These are phyloP conservation scores for Clarias batrachus DNA, from an alignment of 2,113 vertebrate genomes.

Conservation along the genomic window DNA sequence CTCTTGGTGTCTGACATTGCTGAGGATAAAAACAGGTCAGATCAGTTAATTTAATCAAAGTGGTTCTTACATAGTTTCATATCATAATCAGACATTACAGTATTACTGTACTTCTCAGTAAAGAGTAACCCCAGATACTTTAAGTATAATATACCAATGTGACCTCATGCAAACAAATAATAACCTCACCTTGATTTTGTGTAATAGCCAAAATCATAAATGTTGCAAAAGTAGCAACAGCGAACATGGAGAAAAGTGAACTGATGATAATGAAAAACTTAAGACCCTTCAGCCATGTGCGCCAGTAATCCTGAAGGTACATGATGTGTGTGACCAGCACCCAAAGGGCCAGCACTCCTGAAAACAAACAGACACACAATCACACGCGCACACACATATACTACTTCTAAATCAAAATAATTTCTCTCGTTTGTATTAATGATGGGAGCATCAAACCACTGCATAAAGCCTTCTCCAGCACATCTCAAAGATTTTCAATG, in stretches of 20 bases:
- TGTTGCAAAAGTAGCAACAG: constrained; percentile 77
- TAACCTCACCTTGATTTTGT: constrained; percentile 81
- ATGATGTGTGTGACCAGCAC: constrained; percentile 90
- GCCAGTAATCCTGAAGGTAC: constrained; percentile 97
- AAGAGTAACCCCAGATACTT: neutral
- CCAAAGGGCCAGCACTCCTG: constrained; percentile 94
- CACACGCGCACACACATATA: neutral
- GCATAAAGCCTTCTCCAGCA: too few relatives aligned
- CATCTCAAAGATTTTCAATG: too few relatives aligned
- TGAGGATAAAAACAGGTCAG: constrained; percentile 56
- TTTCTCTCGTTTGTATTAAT: too few relatives aligned
- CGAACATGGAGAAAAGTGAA: constrained; percentile 77
- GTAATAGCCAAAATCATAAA: constrained; percentile 86
- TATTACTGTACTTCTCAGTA: neutral
- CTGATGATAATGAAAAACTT: constrained; percentile 88
- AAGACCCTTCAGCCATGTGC: constrained; percentile 94
- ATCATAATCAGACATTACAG: neutral
- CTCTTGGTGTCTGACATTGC: constrained; percentile 80
- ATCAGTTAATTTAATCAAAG: neutral
- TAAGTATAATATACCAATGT: neutral
- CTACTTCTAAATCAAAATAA: too few relatives aligned
- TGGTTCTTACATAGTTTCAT: neutral
- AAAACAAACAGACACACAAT: constrained; percentile 18
- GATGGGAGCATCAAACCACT: too few relatives aligned
- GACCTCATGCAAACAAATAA: neutral